Conservation (phyloP, 1,140 invertebrate species). For the Macrosteles quadrilineatus region DNA sequence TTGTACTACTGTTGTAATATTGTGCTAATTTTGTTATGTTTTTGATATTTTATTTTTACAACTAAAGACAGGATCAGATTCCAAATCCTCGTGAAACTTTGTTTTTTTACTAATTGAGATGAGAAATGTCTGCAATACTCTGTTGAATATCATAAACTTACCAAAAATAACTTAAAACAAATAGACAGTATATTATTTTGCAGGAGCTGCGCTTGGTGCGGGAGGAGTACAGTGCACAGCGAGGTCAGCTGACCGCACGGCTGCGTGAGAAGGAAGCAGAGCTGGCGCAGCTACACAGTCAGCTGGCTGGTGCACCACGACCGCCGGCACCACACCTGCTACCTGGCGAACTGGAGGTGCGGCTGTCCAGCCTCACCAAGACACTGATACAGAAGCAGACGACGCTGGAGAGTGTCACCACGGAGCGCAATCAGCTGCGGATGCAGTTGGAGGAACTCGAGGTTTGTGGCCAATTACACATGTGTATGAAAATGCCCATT, state of each 20-base stretch:
- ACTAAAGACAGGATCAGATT: no score
- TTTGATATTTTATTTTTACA: no score
- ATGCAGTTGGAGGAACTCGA: conserved; percentile 80
- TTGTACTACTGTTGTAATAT: no score
- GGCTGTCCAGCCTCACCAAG: conserved; percentile 41
- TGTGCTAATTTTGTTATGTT: no score
- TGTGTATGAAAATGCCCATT: conserved; percentile 26
- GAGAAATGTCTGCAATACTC: background rate
- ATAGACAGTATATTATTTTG: no score
- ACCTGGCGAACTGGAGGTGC: conserved; percentile 49
- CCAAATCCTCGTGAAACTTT: no score
- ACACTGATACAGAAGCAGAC: conserved; percentile 77
- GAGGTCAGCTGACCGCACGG: conserved; percentile 54
- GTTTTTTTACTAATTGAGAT: no score
- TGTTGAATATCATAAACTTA: background rate
- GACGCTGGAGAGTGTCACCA: conserved; percentile 71
- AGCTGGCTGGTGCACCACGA: conserved; percentile 54
- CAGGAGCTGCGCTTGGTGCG: conserved; percentile 62
- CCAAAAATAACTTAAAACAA: no score
- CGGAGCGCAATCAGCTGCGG: conserved; percentile 76
- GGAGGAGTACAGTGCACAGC: conserved; percentile 60
- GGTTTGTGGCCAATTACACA: conserved; percentile 50
- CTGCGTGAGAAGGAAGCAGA: conserved; percentile 62
- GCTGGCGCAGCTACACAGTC: conserved; percentile 61
- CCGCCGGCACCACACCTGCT: conserved; percentile 48